Conservation (phyloP, 2,113 vertebrate species). For the Quiscalus mexicanus region DNA sequence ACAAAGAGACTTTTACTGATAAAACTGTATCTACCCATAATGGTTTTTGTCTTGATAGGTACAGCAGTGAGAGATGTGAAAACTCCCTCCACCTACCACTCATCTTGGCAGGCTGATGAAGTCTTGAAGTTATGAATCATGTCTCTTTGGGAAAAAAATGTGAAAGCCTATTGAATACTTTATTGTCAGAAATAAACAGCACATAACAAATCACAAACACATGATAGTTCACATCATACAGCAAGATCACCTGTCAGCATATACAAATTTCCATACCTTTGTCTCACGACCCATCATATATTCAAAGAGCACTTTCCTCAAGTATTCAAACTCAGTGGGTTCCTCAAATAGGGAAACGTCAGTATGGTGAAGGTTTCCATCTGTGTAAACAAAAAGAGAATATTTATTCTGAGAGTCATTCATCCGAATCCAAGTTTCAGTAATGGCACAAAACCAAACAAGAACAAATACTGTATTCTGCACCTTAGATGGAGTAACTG, state of each 20-base stretch:
- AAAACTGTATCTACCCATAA: neutral
- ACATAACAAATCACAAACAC: neutral
- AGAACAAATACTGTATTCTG: neutral
- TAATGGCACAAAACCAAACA: neutral
- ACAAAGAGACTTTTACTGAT: neutral
- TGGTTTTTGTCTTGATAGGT: neutral
- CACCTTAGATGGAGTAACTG: neutral
- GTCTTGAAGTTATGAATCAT: neutral
- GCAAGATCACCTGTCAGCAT: neutral
- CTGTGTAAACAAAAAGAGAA: conserved; percentile 72
- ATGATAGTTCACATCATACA: neutral
- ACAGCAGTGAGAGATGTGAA: neutral
- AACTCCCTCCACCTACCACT: neutral
- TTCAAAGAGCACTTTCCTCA: conserved; percentile 95
- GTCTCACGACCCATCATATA: conserved; percentile 99
- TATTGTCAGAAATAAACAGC: neutral
- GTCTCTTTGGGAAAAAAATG: neutral
- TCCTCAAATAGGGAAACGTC: conserved; percentile 82
- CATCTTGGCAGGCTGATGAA: neutral
- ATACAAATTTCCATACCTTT: conserved; percentile 80
- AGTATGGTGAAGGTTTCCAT: conserved; percentile 76
- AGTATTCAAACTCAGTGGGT: conserved; percentile 94
- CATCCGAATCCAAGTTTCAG: neutral
- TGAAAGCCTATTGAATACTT: neutral
- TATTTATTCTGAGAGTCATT: neutral